Base-by-base conservation (phyloP, 1,140 invertebrate genomes). In the Diabrotica virgifera region DNA sequence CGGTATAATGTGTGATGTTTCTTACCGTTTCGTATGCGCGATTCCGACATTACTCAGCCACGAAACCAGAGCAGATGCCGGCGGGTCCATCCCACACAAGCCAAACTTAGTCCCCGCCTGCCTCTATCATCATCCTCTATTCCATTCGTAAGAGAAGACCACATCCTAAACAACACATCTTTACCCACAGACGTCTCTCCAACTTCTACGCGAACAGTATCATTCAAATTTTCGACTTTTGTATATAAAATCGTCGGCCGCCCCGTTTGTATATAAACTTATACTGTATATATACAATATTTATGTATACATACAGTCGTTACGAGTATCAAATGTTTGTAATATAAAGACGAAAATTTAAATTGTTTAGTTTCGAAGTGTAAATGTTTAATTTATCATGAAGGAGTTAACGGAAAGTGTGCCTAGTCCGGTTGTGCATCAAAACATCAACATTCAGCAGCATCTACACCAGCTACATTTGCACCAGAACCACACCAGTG, bases 311-410 rank as follows among this genome's bases (percentile, higher is more conserved):
- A 72, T 67, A 61, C 70, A 67, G 60, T 69, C 69, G 66, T 53
- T n/a, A 67, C 71, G 70, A 69, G 71, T 76, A 76, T 76, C 73
- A 74, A 75, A 76, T 77, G 72, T 75, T 75, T 76, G 74, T 75
- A 69, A 72, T 72, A 74, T 73, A 75, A 67, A 71, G 65, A 72
- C 69, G 64, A 64, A 63, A 62, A 61, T 70, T 73, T 73, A 69
- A 70, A 76, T 77, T 75, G 72, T 75, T 72, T 74, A 71, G 66
- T 70, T 70, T 71, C 62, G 61, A 51, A 62, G 68, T 56, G 73
- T 79, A 79, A 79, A 79, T 77, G 76, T 77, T 78, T 77, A 77
- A 73, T 74, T 63, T 71, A 78, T 74, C 69, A 78, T 79, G 77
- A 79, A 78, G 69, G 74, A 78, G 57, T 72, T 75, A 66, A 74